A percentile compares a stretch with the other conserved stretches of the same genome.
phyloP scores from a whole-genome alignment of 2,113 vertebrate species.

The Austrofundulus limnaeus region DNA sequence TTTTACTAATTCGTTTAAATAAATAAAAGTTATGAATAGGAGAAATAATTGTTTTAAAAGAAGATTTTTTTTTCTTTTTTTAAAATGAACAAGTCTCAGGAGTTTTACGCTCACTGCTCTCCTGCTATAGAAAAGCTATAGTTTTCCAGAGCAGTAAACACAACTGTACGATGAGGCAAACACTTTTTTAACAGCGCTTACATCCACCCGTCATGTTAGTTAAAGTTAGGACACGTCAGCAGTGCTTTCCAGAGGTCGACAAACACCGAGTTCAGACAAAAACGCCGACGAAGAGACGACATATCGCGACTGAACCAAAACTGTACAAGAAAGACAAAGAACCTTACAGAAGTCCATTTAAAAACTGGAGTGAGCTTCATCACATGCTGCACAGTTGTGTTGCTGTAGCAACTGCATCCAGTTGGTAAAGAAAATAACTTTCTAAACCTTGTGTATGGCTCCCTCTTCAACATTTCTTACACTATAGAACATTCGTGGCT shows the following conservation, averaged over 20 bases:
- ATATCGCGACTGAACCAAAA: background rate
- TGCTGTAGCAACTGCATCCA: conserved; percentile 53
- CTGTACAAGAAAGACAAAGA: conserved; percentile 12
- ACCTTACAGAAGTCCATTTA: conserved; percentile 4
- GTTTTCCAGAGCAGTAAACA: conserved; percentile 39
- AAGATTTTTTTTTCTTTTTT: background rate
- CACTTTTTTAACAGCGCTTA: conserved; percentile 49
- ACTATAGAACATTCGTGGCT: too few relatives aligned
- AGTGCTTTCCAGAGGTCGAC: conserved; percentile 26
- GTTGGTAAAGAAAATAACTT: conserved; percentile 32
- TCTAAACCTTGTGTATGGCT: background rate
- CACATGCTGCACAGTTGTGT: background rate
- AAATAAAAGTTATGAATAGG: conserved; percentile 73
- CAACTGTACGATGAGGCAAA: conserved; percentile 50
- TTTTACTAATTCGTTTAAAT: conserved; percentile 67
- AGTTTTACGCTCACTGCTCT: conserved; percentile 29
- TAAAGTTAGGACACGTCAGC: conserved; percentile 21
- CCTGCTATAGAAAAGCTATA: conserved; percentile 29
- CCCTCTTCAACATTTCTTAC: too few relatives aligned
- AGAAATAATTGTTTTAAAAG: conserved; percentile 65
- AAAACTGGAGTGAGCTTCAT: background rate
- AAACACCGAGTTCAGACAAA: conserved; percentile 22
- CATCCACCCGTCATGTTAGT: conserved; percentile 48
- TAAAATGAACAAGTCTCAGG: conserved; percentile 46
- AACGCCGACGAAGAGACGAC: conserved; percentile 16